These are phyloP conservation scores for Crotalus viridis DNA, from an alignment of 2,113 vertebrate genomes.

Conservation along the genomic window DNA sequence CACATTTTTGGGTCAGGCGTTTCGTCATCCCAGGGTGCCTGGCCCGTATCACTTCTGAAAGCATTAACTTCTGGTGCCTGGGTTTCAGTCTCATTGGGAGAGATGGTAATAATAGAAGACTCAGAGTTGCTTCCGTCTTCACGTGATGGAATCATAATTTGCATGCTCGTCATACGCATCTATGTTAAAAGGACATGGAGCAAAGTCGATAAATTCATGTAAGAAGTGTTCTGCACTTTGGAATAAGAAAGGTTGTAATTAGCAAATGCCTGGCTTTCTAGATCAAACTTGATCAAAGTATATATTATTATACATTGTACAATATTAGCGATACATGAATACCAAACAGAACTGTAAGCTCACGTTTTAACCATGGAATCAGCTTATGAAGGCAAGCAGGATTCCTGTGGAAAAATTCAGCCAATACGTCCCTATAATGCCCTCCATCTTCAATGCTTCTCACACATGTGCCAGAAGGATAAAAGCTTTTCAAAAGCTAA, in stretches of 20 bases:
- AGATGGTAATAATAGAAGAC: slow-evolving; percentile 89
- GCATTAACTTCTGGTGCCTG: slow-evolving; percentile 58
- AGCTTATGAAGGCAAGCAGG: slow-evolving; percentile 90
- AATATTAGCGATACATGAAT: slow-evolving; percentile 82
- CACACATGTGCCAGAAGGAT: slow-evolving; percentile 75
- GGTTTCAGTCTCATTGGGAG: slow-evolving; percentile 75
- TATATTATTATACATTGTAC: slow-evolving; percentile 86
- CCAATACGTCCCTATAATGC: slow-evolving; percentile 84
- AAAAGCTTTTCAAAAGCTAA: slow-evolving; percentile 88
- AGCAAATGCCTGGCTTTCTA: slow-evolving; percentile 82
- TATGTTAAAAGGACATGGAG: slow-evolving; percentile 84
- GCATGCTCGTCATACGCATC: slow-evolving; percentile 87
- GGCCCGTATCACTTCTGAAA: slow-evolving; percentile 62
- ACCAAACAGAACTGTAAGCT: slow-evolving; percentile 86
- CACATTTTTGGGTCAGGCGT: slow-evolving; percentile 78
- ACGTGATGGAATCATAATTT: slow-evolving; percentile 82
- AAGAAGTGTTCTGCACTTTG: slow-evolving; percentile 87
- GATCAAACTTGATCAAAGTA: slow-evolving; percentile 79
- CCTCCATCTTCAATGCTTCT: slow-evolving; percentile 85
- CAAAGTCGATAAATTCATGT: slow-evolving; percentile 87
- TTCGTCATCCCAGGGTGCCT: slow-evolving; percentile 90
- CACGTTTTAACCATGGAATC: slow-evolving; percentile 88
- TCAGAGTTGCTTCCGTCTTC: slow-evolving; percentile 84
- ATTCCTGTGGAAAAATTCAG: slow-evolving; percentile 88
- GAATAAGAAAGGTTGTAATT: slow-evolving; percentile 84